A percentile compares a stretch with the other conserved stretches of the same genome.
These are phyloP conservation scores for Phaedon cochleariae DNA, from an alignment of 2,888 invertebrate genomes.

Conservation along the genomic window DNA sequence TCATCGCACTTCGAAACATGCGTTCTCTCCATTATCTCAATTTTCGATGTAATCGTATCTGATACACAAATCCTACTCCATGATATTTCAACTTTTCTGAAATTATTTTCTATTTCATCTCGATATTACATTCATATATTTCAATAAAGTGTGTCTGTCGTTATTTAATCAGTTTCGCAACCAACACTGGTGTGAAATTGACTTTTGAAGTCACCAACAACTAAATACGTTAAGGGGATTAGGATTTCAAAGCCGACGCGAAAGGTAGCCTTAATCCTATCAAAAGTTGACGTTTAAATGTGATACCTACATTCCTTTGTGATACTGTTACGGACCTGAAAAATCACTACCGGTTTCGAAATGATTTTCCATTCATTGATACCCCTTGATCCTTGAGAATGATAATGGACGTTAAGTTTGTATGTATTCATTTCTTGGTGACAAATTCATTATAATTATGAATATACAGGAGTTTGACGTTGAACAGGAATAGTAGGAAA, in stretches of 20 bases:
- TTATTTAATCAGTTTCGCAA: slow-evolving; percentile 46
- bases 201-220: slow-evolving; percentile 48
- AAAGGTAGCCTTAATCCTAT: slow-evolving; percentile 53
- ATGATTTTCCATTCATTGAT: slow-evolving; percentile 45
- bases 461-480: background rate
- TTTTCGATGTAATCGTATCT: too few relatives aligned
- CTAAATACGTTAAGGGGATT: slow-evolving; percentile 52
- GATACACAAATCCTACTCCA: too few relatives aligned
- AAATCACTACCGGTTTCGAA: slow-evolving; percentile 52
- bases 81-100: too few relatives aligned
- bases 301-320: slow-evolving; percentile 46
- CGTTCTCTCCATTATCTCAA: too few relatives aligned
- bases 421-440: background rate
- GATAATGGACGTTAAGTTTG: slow-evolving; percentile 37
- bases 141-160: too few relatives aligned
- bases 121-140: too few relatives aligned
- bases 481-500: background rate
- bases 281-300: slow-evolving; percentile 53
- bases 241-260: slow-evolving; percentile 37
- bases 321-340: slow-evolving; percentile 33
- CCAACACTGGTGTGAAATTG: slow-evolving; percentile 48
- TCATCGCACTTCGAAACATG: too few relatives aligned
- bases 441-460: background rate
- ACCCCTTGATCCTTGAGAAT: slow-evolving; percentile 45
- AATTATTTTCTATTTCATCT: too few relatives aligned